Conservation (phyloP, 2,797 vertebrate genomes). For the Melanotaenia nigrans region DNA sequence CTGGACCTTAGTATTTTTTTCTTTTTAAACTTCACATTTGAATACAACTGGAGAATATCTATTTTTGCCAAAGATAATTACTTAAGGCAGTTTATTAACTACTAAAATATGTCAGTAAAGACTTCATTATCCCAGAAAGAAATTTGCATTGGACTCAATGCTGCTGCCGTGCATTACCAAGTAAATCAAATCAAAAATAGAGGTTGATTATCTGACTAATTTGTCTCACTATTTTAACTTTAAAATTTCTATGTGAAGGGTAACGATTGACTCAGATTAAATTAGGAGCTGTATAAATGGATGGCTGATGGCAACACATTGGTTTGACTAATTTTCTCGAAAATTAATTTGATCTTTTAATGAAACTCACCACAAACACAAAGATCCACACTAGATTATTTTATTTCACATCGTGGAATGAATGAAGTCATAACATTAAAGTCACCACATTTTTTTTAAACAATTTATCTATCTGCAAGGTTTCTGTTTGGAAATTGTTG, state of each 20-base stretch:
- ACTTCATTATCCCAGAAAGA: no score
- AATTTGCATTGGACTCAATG: no score
- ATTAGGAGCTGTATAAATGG: no score
- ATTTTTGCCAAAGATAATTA: no score
- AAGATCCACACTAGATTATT: not conserved
- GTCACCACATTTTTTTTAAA: constrained; percentile 26
- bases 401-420: not conserved
- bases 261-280: no score
- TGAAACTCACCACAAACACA: not conserved
- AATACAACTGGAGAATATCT: no score
- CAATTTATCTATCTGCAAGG: constrained; percentile 5
- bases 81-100: no score
- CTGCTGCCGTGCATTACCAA: not conserved
- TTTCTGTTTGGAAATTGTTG: constrained; percentile 9
- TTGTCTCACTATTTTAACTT: not conserved
- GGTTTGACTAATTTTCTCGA: not conserved
- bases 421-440: not conserved
- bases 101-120: no score
- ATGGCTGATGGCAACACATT: not conserved
- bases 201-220: not conserved
- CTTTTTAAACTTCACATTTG: no score
- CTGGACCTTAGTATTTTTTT: no score
- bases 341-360: not conserved
- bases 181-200: not conserved
- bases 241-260: not conserved